Evolutionary conservation across 1,140 invertebrate species (phyloP).

Genomic region (Brachionus asplanchnoidis): DNA sequence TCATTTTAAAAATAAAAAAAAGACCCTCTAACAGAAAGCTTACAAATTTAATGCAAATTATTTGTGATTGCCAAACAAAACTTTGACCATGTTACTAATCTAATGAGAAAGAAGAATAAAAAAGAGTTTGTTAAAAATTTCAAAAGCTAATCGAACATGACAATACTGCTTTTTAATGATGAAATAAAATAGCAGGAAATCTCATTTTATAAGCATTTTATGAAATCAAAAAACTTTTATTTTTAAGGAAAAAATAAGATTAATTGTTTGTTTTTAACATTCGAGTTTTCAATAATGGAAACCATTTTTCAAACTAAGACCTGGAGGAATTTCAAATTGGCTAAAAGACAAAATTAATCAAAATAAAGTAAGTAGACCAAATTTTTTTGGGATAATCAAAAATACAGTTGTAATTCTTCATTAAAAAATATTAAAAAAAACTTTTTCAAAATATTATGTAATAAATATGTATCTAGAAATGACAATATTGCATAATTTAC

Average conservation of each 20-base stretch:
- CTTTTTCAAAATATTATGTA: not conserved
- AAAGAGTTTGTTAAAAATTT: too few species aligned
- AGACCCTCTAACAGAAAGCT: not conserved
- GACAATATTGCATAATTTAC: conserved; percentile 12
- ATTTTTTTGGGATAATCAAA: not conserved
- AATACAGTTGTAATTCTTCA: not conserved
- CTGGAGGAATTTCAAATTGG: not conserved
- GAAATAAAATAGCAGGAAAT: not conserved
- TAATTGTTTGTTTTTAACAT: not conserved
- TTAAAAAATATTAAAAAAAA: not conserved
- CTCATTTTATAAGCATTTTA: not conserved
- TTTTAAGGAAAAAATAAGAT: not conserved
- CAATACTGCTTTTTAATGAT: not conserved
- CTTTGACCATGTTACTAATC: not conserved
- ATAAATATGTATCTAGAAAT: not conserved
- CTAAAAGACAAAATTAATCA: not conserved
- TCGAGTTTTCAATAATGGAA: not conserved
- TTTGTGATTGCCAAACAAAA: not conserved
- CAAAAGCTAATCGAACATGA: too few species aligned
- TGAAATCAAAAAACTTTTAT: not conserved
- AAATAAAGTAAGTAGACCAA: not conserved
- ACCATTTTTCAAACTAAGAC: not conserved
- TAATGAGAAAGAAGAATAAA: not conserved
- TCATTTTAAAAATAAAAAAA: too few species aligned
- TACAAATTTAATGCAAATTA: not conserved